A percentile compares a stretch with the other conserved stretches of the same genome.
Conservation (phyloP, 2,888 invertebrate genomes). For the Nomada fabriciana region DNA sequence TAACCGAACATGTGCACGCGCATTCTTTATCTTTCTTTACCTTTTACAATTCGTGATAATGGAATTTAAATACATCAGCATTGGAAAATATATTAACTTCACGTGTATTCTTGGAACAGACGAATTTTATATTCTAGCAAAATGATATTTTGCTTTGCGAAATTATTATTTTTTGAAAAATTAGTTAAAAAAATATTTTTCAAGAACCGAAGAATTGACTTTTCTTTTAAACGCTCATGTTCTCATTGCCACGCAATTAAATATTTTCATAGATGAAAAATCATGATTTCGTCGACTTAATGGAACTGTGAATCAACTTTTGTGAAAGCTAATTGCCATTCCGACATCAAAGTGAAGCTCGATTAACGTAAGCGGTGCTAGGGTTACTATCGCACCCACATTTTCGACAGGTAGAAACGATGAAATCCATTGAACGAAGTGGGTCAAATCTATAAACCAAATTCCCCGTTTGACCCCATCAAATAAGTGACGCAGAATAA, state of each 20-base stretch:
- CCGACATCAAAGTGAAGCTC: not conserved
- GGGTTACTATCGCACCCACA: not conserved
- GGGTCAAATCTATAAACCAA: conserved; percentile 42
- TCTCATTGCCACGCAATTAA: too few species aligned
- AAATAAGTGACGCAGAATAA: conserved; percentile 9
- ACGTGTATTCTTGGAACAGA: too few species aligned
- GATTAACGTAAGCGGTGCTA: conserved; percentile 9
- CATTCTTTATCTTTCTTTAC: not conserved
- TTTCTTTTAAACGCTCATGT: too few species aligned
- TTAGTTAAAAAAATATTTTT: too few species aligned
- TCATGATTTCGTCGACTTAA: not conserved
- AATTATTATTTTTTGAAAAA: too few species aligned
- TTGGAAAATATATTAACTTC: too few species aligned
- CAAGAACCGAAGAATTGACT: too few species aligned
- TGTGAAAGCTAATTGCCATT: not conserved
- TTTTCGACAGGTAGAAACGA: conserved; percentile 10
- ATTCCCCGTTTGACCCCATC: not conserved
- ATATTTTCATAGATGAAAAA: not conserved
- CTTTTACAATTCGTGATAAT: too few species aligned
- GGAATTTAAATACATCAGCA: not conserved
- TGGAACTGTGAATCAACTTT: not conserved
- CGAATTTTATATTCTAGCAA: too few species aligned
- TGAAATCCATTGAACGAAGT: conserved; percentile 20
- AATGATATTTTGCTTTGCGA: too few species aligned
- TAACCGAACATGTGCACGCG: not conserved